Base-by-base conservation (phyloP, 2,113 vertebrate species). In the Vanacampus margaritifer region DNA sequence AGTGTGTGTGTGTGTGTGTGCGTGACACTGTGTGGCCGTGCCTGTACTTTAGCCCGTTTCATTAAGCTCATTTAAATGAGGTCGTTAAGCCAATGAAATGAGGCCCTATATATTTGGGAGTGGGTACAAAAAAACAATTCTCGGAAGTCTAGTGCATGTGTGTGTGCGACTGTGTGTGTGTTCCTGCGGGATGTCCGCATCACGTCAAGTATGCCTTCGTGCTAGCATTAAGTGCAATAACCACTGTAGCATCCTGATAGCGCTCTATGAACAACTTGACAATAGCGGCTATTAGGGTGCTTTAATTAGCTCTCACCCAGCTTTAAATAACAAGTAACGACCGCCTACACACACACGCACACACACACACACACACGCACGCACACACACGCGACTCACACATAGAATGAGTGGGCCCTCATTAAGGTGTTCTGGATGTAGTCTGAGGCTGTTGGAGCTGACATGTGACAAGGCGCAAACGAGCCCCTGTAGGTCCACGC, bases 11-110 rank as follows among this genome's bases (percentile, higher is more conserved):
- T 59, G 57, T 16, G 57, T n/a, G 46, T 5, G 9, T 12, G 19
- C 21, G 19, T 13, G 35, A 36, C 70, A 88, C 78, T 63, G 58
- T 69, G 68, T 76, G 76, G 71, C 86, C 82, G 79, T 84, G 81
- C 83, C 76, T 73, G 70, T 81, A 89, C 88, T 84, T 90, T 85
- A 91, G 79, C 63, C 72, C 85, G 85, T 90, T 86, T 91, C 90
- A 91, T 92, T 90, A 91, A 81, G 82, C 82, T 82, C 73, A 71
- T 91, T 90, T 89, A 88, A 90, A 92, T 86, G 75, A 89, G 89
- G 87, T 84, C 81, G 74, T 91, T 91, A 90, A 88, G 82, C 80
- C 71, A 74, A 89, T 78, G 82, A 90, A 90, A 90, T 84, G 86
- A 89, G 85, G 84, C 86, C 65, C 75, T 17, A 24, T 87, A 88